phyloP scores from a whole-genome alignment of 2,888 invertebrate genomes.

The Eumerus sabulonum region DNA sequence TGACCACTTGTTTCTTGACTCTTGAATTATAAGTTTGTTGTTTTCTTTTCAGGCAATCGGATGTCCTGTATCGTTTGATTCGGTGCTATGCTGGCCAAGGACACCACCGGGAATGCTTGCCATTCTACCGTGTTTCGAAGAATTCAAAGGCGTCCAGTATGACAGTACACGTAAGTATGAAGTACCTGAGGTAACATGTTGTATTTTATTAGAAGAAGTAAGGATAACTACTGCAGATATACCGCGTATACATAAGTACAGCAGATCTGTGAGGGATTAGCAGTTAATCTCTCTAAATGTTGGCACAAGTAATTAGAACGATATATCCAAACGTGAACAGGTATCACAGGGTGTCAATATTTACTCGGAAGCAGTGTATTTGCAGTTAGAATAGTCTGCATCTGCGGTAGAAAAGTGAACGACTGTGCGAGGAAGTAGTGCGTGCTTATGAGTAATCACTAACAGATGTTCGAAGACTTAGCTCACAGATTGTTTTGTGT shows the following conservation, averaged over 20 bases:
- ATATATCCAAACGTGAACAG: not conserved
- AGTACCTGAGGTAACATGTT: not conserved
- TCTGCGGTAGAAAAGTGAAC: too few relatives aligned
- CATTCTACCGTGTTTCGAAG: conserved; percentile 87
- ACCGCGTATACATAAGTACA: not conserved
- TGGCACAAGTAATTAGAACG: conserved; percentile 26
- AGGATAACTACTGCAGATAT: not conserved
- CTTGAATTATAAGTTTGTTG: not conserved
- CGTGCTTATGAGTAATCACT: too few relatives aligned
- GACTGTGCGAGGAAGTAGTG: too few relatives aligned
- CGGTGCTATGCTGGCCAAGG: conserved; percentile 90
- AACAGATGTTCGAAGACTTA: too few relatives aligned
- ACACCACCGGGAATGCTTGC: conserved; percentile 85
- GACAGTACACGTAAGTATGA: conserved; percentile 87
- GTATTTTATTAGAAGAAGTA: not conserved
- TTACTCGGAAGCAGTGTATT: not conserved
- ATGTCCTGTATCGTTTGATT: conserved; percentile 87
- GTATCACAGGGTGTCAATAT: conserved; percentile 2
- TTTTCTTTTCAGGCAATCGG: conserved; percentile 51
- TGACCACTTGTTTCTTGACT: too few relatives aligned
- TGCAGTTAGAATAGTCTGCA: not conserved
- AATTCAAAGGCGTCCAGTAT: conserved; percentile 88
- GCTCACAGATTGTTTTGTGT: too few relatives aligned
- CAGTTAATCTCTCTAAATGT: conserved; percentile 14
- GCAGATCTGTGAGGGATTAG: conserved; percentile 6